Conservation (phyloP, 2,113 vertebrate genomes). For the Petrocephalus microphthalmus region DNA sequence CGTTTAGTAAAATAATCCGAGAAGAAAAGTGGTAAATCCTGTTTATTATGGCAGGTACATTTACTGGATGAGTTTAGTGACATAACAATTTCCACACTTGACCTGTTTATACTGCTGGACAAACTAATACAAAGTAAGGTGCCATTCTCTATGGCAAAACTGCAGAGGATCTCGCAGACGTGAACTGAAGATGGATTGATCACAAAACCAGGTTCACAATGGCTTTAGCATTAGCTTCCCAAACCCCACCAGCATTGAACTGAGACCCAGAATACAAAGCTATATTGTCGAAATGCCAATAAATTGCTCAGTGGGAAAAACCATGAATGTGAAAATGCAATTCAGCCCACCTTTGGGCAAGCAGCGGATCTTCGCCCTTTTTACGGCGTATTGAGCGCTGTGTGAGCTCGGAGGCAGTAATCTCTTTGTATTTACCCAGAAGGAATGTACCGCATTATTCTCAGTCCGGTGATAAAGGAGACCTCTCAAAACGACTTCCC, state of each 20-base stretch:
- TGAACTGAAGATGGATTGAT: background rate
- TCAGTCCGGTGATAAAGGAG: background rate
- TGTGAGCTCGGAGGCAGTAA: slow-evolving; percentile 25
- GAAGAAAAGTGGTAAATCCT: background rate
- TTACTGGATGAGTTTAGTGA: background rate
- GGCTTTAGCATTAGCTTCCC: background rate
- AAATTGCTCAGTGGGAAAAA: background rate
- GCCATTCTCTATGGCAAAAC: background rate
- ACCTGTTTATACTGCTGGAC: background rate
- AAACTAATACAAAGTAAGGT: background rate
- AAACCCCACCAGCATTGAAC: background rate
- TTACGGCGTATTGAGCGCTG: slow-evolving; percentile 18
- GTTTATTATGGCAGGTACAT: background rate
- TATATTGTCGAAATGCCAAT: background rate
- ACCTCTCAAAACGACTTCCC: slow-evolving; percentile 21
- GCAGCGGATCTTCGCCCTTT: background rate
- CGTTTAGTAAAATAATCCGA: background rate
- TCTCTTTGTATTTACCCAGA: slow-evolving; percentile 24
- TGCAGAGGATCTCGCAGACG: background rate
- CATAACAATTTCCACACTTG: background rate
- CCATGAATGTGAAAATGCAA: slow-evolving; percentile 1
- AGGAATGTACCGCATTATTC: slow-evolving; percentile 21
- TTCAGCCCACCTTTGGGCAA: background rate
- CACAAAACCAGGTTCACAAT: background rate
- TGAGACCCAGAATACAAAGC: background rate